These are phyloP conservation scores for Callaeas wilsoni DNA, from an alignment of 2,113 vertebrate species.

Conservation along the genomic window DNA sequence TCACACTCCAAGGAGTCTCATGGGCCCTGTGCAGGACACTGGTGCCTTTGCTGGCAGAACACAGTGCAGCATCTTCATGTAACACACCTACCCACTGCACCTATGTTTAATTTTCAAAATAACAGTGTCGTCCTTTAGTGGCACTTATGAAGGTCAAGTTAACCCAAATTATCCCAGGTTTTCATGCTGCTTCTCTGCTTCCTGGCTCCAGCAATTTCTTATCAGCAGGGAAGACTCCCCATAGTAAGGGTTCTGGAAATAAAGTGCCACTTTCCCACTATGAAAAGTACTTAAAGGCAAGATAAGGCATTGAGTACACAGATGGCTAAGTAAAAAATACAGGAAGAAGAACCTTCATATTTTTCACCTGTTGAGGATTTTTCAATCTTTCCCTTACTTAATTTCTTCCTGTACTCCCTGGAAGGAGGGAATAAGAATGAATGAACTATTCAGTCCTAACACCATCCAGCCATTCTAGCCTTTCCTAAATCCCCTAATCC, in stretches of 20 bases:
- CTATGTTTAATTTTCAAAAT: background rate
- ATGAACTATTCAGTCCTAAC: background rate
- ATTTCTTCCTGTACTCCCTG: background rate
- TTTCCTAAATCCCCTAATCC: background rate
- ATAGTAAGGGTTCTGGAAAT: background rate
- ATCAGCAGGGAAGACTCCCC: background rate
- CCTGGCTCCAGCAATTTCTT: background rate
- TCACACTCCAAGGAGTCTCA: background rate
- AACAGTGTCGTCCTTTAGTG: background rate
- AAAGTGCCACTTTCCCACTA: background rate
- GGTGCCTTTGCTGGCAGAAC: background rate
- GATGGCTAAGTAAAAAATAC: background rate
- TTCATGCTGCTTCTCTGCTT: background rate
- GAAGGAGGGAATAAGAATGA: background rate
- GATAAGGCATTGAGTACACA: background rate
- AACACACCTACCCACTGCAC: background rate
- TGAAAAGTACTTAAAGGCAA: background rate
- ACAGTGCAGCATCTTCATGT: background rate
- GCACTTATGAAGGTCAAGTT: background rate
- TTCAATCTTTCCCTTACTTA: background rate
- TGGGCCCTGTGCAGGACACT: rapidly evolving
- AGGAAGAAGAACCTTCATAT: background rate
- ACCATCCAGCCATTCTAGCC: background rate
- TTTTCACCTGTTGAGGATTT: background rate
- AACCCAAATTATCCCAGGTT: background rate